Percentiles rank a stretch among this genome's conserved stretches.
These are phyloP conservation scores for Ophraella communa DNA, from an alignment of 2,888 invertebrate genomes.

Conservation along the genomic window DNA sequence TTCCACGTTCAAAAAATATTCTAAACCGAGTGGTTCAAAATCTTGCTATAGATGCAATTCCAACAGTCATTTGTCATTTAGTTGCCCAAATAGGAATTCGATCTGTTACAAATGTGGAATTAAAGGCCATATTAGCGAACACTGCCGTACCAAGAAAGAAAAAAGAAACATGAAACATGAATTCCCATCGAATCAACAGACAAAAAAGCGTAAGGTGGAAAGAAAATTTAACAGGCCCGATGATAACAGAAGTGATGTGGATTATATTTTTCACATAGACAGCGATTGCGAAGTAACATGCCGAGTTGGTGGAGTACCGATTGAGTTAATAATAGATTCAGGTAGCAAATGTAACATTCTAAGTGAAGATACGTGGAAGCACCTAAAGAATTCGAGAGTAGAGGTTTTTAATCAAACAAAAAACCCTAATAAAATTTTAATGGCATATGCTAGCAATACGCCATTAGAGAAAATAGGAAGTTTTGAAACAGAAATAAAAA, in stretches of 20 bases:
- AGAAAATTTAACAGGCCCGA: neutral
- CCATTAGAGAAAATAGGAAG: neutral
- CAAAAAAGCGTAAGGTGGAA: neutral
- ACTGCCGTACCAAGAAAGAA: neutral
- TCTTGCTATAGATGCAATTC: neutral
- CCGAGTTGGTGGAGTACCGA: neutral
- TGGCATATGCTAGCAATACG: neutral
- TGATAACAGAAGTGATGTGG: neutral
- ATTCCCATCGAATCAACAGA: no score
- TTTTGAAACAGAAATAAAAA: slow-evolving; percentile 10
- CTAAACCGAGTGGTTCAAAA: neutral
- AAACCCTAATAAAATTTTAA: neutral
- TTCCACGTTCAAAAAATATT: no score
- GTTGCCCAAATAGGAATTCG: neutral
- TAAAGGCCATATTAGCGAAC: neutral
- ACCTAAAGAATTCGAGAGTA: slow-evolving; percentile 12
- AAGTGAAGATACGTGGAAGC: slow-evolving; percentile 11
- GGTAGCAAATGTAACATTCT: neutral
- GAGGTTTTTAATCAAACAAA: neutral
- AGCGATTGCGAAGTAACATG: neutral
- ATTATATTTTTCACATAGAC: neutral
- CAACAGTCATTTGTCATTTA: neutral
- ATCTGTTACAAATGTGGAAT: neutral
- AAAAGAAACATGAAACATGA: neutral
- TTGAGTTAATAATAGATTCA: neutral